phyloP scores from a whole-genome alignment of 2,888 invertebrate genomes.

The Hofmannophila pseudospretella region DNA sequence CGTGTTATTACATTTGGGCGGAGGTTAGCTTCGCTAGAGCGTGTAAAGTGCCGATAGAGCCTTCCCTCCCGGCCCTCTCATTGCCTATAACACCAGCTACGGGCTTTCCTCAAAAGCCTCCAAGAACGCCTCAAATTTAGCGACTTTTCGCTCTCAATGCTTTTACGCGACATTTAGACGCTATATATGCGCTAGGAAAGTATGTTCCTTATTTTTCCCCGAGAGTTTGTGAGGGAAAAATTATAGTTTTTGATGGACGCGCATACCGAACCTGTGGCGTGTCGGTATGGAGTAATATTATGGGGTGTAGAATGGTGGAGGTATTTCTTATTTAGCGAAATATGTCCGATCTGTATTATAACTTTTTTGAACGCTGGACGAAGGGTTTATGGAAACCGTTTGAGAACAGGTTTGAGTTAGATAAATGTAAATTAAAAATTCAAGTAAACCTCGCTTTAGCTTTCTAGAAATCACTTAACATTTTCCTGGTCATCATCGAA shows the following conservation, averaged over 20 bases:
- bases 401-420: no score
- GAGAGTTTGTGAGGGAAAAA: constrained; percentile 36
- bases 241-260: constrained; percentile 47
- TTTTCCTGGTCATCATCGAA: no score
- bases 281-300: constrained; percentile 37
- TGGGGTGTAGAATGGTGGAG: constrained; percentile 38
- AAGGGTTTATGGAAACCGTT: no score
- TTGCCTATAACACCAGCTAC: constrained; percentile 72
- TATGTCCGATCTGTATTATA: no score
- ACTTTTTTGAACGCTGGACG: no score
- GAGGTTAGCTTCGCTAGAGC: constrained; percentile 73
- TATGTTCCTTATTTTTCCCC: constrained; percentile 48
- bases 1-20: constrained; percentile 74
- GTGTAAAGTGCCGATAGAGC: constrained; percentile 75
- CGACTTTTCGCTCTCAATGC: constrained; percentile 72
- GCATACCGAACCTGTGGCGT: constrained; percentile 29
- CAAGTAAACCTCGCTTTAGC: no score
- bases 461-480: no score
- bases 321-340: constrained; percentile 59
- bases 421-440: no score
- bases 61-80: constrained; percentile 69
- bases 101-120: constrained; percentile 73
- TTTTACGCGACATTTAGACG: constrained; percentile 66
- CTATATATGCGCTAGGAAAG: constrained; percentile 38
- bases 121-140: constrained; percentile 72